Conservation (phyloP, 2,113 vertebrate genomes). For the Melierax canorus region DNA sequence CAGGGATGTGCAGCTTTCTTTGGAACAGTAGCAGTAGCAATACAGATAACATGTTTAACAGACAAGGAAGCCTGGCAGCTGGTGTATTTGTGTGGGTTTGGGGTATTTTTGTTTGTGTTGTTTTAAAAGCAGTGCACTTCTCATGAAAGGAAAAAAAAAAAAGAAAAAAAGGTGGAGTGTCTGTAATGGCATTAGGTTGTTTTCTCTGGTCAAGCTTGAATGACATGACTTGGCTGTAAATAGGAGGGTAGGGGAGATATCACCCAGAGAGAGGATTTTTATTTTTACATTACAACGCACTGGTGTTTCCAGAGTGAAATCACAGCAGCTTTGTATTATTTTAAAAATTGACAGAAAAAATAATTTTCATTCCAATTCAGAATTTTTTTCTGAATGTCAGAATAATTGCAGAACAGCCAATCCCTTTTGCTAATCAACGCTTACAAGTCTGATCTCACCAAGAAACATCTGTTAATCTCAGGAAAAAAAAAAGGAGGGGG, state of each 20-base stretch:
- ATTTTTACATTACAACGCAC: background rate
- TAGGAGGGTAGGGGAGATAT: background rate
- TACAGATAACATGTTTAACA: background rate
- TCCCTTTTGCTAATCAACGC: background rate
- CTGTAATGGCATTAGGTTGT: background rate
- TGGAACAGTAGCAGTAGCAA: background rate
- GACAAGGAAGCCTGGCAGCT: background rate
- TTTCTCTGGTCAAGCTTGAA: background rate
- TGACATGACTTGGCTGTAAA: background rate
- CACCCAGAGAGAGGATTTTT: background rate
- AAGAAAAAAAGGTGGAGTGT: background rate
- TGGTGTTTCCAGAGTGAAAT: background rate
- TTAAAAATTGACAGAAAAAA: background rate
- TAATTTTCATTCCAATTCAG: background rate
- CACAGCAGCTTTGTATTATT: background rate
- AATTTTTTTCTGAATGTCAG: background rate
- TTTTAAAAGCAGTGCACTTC: background rate
- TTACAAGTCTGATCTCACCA: background rate
- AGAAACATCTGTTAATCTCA: background rate
- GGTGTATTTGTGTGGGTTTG: background rate
- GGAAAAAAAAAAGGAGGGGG: accelerated
- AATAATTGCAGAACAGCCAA: background rate
- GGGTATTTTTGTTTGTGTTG: background rate
- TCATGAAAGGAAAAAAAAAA: background rate
- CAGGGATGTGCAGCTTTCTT: background rate